phyloP scores from a whole-genome alignment of 1,140 invertebrate species.

The Drosophila kepulauana region DNA sequence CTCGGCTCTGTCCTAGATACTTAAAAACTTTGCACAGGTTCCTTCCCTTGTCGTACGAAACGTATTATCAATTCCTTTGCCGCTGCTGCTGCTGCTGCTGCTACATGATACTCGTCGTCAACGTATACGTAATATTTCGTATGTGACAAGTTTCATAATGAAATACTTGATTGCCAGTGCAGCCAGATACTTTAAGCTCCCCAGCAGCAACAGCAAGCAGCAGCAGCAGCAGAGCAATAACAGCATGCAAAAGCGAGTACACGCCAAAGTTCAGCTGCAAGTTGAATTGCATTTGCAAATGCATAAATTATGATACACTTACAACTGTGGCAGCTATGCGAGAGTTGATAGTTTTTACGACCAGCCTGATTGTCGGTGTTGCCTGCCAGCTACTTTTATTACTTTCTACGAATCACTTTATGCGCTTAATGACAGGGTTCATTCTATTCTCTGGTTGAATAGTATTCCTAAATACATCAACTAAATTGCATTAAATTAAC shows the following conservation, averaged over 20 bases:
- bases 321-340: background rate
- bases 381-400: background rate
- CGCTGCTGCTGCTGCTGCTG: background rate
- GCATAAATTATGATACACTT: constrained; percentile 2
- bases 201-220: background rate
- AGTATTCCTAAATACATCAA: background rate
- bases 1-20: constrained; percentile 20
- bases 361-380: background rate
- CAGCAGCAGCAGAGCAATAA: background rate
- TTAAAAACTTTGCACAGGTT: constrained; percentile 30
- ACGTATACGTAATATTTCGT: constrained; percentile 13
- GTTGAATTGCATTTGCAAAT: background rate
- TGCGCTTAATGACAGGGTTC: background rate
- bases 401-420: background rate
- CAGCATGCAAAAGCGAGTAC: constrained; percentile 5
- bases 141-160: constrained; percentile 8
- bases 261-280: constrained; percentile 5
- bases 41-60: background rate
- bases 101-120: constrained; percentile 5
- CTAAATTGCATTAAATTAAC: too few relatives aligned
- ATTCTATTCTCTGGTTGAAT: background rate
- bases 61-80: constrained; percentile 14
- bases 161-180: constrained; percentile 12
- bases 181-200: constrained; percentile 18
- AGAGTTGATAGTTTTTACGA: background rate